Base-by-base conservation (phyloP, 2,888 invertebrate genomes). In the Chouioia cunea region DNA sequence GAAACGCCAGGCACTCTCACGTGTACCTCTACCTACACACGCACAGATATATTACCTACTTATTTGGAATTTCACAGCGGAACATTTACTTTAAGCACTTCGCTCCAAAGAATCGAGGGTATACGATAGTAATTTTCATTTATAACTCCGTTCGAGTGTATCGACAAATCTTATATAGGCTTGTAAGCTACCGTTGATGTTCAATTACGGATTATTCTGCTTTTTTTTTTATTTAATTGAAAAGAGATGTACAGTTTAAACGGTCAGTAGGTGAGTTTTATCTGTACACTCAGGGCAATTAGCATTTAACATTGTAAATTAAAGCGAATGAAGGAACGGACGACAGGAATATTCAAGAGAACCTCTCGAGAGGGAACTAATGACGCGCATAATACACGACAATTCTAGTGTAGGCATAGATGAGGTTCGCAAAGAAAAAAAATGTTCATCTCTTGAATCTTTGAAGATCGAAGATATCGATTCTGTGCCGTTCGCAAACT, bases 31-130 rank as follows among this genome's bases (percentile, higher is more conserved):
- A 27, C 27, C 2, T 6, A 27, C 27, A 27, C 36, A 36, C 36
- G 12, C 10, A 36, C 36, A 36, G 10, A 70, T 36, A 54, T 60
- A 70, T 70, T 70, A 64, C 70, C 70, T 65, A 70, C 70, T 70
- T 70, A 70, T 70, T 65, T 60, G 65, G 65, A 70, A 70, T 70
- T 70, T 70, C 70, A 65, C 60, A 43, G 59, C 52, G 57, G 56
- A 22, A 53, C n/a, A 47, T n/a, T n/a, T 12, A 36, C 3, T 27
- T 27, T 2, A 27, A 27, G 6, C 27, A 27, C n/a, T n/a, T 27
- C 36, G 10, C 36, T 36, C 36, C 10, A 10, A 36, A 36, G 36
- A 36, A 36, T 36, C 36, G 36, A 36, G 36, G 36, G 36, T 36
- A 36, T 6, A 36, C 36, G 36, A 36, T 36, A 36, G 36, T 36